Conservation (phyloP, 2,888 invertebrate species). For the Lypha dubia region DNA sequence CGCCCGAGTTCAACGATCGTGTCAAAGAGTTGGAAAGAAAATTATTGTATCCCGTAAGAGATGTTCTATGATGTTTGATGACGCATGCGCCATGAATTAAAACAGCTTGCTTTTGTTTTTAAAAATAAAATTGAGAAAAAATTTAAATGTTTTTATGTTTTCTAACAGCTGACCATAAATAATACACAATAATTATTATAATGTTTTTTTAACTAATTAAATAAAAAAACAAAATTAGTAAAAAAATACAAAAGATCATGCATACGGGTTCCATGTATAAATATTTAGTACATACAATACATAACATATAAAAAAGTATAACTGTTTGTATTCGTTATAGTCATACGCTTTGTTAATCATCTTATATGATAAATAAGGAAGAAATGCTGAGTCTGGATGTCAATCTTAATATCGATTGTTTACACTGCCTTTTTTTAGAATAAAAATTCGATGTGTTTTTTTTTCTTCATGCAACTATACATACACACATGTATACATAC, state of each 20-base stretch:
- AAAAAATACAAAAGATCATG: background rate
- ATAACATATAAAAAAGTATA: background rate
- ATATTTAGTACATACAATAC: background rate
- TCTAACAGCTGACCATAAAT: conserved; percentile 59
- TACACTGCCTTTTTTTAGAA: background rate
- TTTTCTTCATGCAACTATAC: too few relatives aligned
- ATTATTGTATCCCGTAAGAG: conserved; percentile 89
- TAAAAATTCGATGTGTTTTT: too few relatives aligned
- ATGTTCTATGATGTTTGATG: conserved; percentile 65
- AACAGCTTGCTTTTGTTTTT: conserved; percentile 53
- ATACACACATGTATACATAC: too few relatives aligned
- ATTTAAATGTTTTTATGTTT: conserved; percentile 43
- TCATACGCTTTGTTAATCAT: conserved; percentile 1
- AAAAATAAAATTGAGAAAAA: conserved; percentile 15
- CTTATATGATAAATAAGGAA: conserved; percentile 1
- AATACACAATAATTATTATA: conserved; percentile 22
- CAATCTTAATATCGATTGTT: background rate
- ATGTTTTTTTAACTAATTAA: conserved; percentile 18
- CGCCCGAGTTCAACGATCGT: conserved; percentile 92
- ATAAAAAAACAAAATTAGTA: background rate
- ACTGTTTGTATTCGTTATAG: conserved; percentile 3
- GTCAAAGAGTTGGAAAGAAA: conserved; percentile 92
- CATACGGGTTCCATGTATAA: background rate
- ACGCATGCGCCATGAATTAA: conserved; percentile 64
- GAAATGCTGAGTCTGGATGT: background rate